phyloP scores from a whole-genome alignment of 2,797 vertebrate species.

The Oophaga sylvatica region DNA sequence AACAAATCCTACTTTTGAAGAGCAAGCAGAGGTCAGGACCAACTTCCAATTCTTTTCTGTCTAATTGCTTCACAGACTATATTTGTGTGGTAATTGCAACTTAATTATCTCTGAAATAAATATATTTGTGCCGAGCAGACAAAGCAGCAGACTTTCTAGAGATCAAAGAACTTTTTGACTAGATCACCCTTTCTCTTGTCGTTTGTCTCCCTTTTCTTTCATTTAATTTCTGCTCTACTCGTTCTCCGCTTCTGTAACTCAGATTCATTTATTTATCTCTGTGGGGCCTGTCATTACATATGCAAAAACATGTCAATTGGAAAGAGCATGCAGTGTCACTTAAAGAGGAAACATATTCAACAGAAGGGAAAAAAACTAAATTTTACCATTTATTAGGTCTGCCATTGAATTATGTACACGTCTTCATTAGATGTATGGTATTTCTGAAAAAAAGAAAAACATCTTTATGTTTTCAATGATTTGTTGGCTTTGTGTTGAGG shows the following conservation, averaged over 20 bases:
- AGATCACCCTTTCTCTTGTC: constrained; percentile 41
- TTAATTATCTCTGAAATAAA: constrained; percentile 65
- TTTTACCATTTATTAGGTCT: not conserved
- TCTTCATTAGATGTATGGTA: not conserved
- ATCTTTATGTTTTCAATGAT: not conserved
- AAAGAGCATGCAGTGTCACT: not conserved
- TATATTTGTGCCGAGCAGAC: constrained; percentile 59
- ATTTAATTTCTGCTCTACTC: constrained; percentile 15
- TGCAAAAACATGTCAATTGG: not conserved
- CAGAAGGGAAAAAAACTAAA: not conserved
- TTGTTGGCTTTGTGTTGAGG: not conserved
- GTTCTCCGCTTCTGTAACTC: not conserved
- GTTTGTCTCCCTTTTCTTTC: constrained; percentile 15
- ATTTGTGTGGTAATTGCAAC: constrained; percentile 63
- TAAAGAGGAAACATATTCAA: not conserved
- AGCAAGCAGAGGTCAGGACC: constrained; percentile 1
- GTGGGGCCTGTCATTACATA: not conserved
- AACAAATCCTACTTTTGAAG: constrained; percentile 31
- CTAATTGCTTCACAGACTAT: constrained; percentile 60
- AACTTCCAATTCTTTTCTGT: constrained; percentile 47
- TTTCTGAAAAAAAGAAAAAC: not conserved
- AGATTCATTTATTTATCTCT: not conserved
- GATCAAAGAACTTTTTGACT: constrained; percentile 45
- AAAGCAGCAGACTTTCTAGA: constrained; percentile 48
- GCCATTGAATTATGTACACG: not conserved